phyloP scores from a whole-genome alignment of 2,797 vertebrate genomes.

The Anabas testudineus region DNA sequence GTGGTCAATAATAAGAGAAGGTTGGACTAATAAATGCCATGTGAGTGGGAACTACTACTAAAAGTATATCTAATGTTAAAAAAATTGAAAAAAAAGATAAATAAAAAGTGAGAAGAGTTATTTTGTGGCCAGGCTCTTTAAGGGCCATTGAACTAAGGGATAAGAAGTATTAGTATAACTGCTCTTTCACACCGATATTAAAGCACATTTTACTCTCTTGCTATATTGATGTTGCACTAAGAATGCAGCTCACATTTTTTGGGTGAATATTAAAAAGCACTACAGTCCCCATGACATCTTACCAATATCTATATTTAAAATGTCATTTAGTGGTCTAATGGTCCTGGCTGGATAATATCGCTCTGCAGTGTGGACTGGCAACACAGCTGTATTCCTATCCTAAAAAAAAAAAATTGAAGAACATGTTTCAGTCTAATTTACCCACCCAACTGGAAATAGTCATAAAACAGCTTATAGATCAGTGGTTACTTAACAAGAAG shows the following conservation, averaged over 20 bases:
- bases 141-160: not conserved
- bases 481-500: too few relatives aligned
- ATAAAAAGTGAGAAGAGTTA: not conserved
- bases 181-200: not conserved
- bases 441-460: too few relatives aligned
- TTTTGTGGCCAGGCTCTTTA: not conserved
- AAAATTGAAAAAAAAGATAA: too few relatives aligned
- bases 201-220: not conserved
- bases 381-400: too few relatives aligned
- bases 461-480: too few relatives aligned
- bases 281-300: constrained; percentile 47
- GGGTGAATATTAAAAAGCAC: constrained; percentile 13
- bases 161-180: not conserved
- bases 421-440: too few relatives aligned
- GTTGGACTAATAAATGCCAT: not conserved
- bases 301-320: constrained; percentile 45
- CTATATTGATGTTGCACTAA: not conserved
- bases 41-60: not conserved
- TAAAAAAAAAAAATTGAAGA: not conserved
- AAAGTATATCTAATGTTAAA: too few relatives aligned
- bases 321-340: constrained; percentile 25
- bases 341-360: not conserved
- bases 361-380: not conserved
- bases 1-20: not conserved
- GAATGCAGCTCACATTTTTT: constrained; percentile 23